Evolutionary conservation across 1,140 invertebrate genomes (phyloP).

Genomic region (Forficula auricularia): DNA sequence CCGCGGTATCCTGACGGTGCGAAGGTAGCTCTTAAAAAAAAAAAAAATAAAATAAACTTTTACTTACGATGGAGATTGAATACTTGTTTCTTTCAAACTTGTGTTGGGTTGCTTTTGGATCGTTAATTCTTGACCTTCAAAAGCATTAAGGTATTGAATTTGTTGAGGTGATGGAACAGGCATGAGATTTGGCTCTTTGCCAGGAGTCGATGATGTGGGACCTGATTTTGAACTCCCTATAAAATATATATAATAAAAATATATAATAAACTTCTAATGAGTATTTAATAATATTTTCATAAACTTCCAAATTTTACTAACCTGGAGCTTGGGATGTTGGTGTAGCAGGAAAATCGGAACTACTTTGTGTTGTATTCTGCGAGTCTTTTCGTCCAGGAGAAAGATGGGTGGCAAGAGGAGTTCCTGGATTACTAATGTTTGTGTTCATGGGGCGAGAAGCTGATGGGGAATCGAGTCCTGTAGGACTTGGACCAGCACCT

Average conservation of each 20-base stretch:
- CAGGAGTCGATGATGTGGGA: conserved; percentile 25
- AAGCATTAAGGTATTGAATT: conserved; percentile 86
- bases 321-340: conserved; percentile 28
- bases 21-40: too few relatives aligned
- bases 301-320: conserved; percentile 11
- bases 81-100: conserved; percentile 54
- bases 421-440: conserved; percentile 49
- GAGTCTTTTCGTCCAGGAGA: conserved; percentile 24
- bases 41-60: conserved; percentile 5
- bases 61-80: conserved; percentile 40
- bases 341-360: conserved; percentile 20
- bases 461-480: conserved; percentile 31
- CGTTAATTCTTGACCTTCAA: conserved; percentile 89
- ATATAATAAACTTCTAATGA: not conserved
- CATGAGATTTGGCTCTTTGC: conserved; percentile 80
- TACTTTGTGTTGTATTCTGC: conserved; percentile 17
- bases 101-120: conserved; percentile 93
- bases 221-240: conserved; percentile 16
- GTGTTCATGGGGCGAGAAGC: conserved; percentile 25
- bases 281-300: not conserved
- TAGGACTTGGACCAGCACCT: conserved; percentile 43
- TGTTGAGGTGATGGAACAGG: conserved; percentile 89
- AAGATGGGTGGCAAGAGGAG: conserved; percentile 32
- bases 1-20: too few relatives aligned
- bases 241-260: not conserved